Evolutionary conservation across 30 jellyfish, hydroid and myxozoan genomes (phyloP).

Genomic region (Pelagia noctiluca): DNA sequence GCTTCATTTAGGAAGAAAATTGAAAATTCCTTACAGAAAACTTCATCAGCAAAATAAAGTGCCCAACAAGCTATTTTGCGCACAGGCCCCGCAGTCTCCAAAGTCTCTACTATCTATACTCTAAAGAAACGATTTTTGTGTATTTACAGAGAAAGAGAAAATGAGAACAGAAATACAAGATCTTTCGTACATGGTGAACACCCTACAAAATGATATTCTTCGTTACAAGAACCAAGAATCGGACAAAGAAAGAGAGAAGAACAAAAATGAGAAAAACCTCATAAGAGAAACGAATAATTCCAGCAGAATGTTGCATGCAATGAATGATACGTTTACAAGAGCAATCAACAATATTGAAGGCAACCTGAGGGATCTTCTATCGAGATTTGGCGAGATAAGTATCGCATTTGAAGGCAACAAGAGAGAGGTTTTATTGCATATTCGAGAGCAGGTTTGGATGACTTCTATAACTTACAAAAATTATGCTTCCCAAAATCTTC

Average conservation of each 20-base stretch:
- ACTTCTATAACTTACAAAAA: too few species aligned
- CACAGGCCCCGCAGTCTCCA: neutral
- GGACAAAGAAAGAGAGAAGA: conserved; percentile 14
- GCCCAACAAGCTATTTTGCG: neutral
- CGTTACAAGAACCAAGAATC: conserved; percentile 11
- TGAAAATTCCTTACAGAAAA: too few species aligned
- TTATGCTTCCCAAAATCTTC: too few species aligned
- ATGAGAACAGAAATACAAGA: conserved; percentile 49
- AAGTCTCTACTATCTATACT: neutral
- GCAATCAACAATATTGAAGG: conserved; percentile 19
- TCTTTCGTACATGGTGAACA: conserved; percentile 16
- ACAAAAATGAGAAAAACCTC: conserved; percentile 13
- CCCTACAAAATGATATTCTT: conserved; percentile 31
- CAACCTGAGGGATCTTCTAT: neutral
- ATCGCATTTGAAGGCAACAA: conserved; percentile 32
- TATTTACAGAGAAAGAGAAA: conserved; percentile 19
- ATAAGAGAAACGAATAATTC: conserved; percentile 20
- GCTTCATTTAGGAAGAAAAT: too few species aligned
- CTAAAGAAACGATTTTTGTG: neutral
- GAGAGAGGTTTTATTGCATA: neutral
- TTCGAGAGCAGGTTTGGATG: conserved; percentile 56
- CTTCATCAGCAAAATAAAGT: too few species aligned
- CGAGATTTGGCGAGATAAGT: conserved; percentile 12
- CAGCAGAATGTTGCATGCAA: conserved; percentile 19
- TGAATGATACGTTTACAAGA: conserved; percentile 15